These are phyloP conservation scores for Drosophila lacertosa DNA, from an alignment of 1,140 invertebrate genomes.

Conservation along the genomic window DNA sequence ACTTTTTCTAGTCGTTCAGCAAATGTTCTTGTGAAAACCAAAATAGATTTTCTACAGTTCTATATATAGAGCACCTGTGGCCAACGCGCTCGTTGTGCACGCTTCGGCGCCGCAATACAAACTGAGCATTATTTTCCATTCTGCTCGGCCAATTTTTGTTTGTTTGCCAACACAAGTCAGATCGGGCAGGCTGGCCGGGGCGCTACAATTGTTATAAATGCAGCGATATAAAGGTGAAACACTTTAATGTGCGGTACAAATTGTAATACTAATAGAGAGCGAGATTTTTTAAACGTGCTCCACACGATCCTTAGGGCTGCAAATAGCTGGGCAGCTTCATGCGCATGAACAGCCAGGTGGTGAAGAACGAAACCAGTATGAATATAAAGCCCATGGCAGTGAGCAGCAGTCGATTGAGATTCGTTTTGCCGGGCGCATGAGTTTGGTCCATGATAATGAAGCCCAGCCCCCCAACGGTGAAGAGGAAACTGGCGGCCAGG, in stretches of 20 bases:
- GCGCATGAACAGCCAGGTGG: conserved; percentile 99
- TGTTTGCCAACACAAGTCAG: background rate
- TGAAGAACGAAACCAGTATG: conserved; percentile 96
- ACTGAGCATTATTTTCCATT: conserved; percentile 44
- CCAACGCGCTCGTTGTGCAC: conserved; percentile 31
- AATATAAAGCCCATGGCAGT: conserved; percentile 97
- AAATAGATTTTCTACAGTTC: conserved; percentile 66
- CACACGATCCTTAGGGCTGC: conserved; percentile 82
- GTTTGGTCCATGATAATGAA: conserved; percentile 98
- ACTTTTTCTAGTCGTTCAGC: background rate
- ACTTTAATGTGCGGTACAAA: conserved; percentile 7
- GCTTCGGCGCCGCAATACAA: conserved; percentile 26
- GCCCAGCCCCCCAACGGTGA: conserved; percentile 97
- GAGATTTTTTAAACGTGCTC: conserved; percentile 15
- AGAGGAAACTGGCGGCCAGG: conserved; percentile 97
- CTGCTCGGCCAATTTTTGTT: conserved; percentile 35
- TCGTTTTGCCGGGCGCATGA: conserved; percentile 95
- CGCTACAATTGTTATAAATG: conserved; percentile 3
- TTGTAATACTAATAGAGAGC: conserved; percentile 48
- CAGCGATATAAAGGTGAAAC: too few relatives aligned
- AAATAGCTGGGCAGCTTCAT: conserved; percentile 97
- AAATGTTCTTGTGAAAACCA: conserved; percentile 6
- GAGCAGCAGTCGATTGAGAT: conserved; percentile 95
- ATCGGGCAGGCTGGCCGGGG: background rate
- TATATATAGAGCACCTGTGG: conserved; percentile 53